phyloP scores from a whole-genome alignment of 2,888 invertebrate genomes.

The Drosophila melanocephala region DNA sequence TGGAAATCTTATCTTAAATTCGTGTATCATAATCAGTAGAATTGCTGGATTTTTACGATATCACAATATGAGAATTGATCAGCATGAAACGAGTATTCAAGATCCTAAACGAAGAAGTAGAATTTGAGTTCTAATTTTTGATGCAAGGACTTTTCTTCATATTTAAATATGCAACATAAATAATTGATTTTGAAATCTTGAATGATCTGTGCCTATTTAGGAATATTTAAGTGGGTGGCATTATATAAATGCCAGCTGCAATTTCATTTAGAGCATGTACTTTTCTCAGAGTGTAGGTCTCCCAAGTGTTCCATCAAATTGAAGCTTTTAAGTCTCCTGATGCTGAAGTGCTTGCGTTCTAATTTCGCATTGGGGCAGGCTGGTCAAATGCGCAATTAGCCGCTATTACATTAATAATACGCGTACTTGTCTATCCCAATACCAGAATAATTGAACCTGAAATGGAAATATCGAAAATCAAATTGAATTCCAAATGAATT shows the following conservation, averaged over 20 bases:
- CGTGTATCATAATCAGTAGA: not conserved
- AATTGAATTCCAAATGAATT: slow-evolving; percentile 60
- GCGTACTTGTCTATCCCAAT: slow-evolving; percentile 65
- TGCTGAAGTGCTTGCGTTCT: slow-evolving; percentile 71
- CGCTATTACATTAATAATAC: slow-evolving; percentile 79
- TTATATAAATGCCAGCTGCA: not conserved
- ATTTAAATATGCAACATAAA: not conserved
- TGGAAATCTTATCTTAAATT: not conserved
- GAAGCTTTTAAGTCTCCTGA: slow-evolving; percentile 73
- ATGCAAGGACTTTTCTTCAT: not conserved
- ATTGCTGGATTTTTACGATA: not conserved
- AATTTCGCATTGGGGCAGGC: slow-evolving; percentile 64
- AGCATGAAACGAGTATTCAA: not conserved
- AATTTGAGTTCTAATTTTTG: not conserved
- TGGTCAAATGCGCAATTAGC: slow-evolving; percentile 76
- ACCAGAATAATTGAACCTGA: slow-evolving; percentile 49
- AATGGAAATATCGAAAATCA: slow-evolving; percentile 34
- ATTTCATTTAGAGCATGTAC: no score
- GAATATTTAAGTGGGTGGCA: not conserved
- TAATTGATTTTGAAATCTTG: not conserved
- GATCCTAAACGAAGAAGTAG: not conserved
- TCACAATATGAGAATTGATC: not conserved
- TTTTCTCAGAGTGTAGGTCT: not conserved
- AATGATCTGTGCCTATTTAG: not conserved
- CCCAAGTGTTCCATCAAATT: slow-evolving; percentile 78